These are phyloP conservation scores for Thymelicus acteon DNA, from an alignment of 2,888 invertebrate genomes.

Conservation along the genomic window DNA sequence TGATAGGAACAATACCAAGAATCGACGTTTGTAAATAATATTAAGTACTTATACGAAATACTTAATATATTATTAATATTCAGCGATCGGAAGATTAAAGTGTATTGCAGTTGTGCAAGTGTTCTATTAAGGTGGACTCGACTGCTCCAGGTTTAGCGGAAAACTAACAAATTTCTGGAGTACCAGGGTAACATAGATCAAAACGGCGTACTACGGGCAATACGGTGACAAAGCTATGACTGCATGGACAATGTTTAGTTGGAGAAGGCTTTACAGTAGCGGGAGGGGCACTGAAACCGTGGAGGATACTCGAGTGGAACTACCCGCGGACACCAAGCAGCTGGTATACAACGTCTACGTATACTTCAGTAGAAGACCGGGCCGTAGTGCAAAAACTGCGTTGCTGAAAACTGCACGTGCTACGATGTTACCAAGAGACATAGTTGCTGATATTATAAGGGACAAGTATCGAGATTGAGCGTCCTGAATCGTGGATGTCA, in stretches of 20 bases:
- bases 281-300: constrained; percentile 61
- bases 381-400: constrained; percentile 70
- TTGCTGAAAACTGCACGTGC: constrained; percentile 75
- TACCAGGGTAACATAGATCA: constrained; percentile 43
- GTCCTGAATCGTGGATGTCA: neutral
- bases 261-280: constrained; percentile 72
- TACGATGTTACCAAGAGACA: constrained; percentile 77
- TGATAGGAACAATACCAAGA: constrained; percentile 20
- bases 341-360: constrained; percentile 79
- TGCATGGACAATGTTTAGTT: constrained; percentile 83
- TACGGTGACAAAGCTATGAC: constrained; percentile 82
- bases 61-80: too few relatives aligned
- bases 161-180: constrained; percentile 3
- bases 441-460: constrained; percentile 76
- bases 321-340: constrained; percentile 77
- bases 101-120: constrained; percentile 3
- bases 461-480: constrained; percentile 65
- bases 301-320: constrained; percentile 67
- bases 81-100: neutral
- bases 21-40: constrained; percentile 2
- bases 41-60: neutral
- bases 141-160: neutral
- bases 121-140: neutral
- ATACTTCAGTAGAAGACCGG: constrained; percentile 75
- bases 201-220: constrained; percentile 81